These are phyloP conservation scores for Anguilla anguilla DNA, from an alignment of 2,797 vertebrate species.

Conservation along the genomic window DNA sequence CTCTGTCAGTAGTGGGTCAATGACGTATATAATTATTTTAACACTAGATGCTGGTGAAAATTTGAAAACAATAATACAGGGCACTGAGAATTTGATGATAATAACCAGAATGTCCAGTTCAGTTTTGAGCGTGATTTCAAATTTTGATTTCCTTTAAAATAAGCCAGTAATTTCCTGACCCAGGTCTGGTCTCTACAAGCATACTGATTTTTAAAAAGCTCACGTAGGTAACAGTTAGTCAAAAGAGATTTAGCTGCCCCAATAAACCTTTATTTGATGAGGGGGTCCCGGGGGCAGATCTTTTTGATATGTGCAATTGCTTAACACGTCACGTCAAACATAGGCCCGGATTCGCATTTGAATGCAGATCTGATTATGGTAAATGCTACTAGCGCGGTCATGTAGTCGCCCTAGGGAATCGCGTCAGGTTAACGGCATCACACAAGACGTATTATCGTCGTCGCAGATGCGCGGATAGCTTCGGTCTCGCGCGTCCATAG, in stretches of 20 bases:
- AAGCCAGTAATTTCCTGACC: not conserved
- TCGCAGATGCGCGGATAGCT: not conserved
- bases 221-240: not conserved
- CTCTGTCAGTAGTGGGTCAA: not conserved
- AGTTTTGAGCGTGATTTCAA: too few relatives aligned
- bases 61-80: too few relatives aligned
- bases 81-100: not conserved
- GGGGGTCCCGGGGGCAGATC: not conserved
- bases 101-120: not conserved
- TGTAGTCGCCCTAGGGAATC: not conserved
- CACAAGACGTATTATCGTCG: not conserved
- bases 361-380: slow-evolving; percentile 22
- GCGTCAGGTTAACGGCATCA: slow-evolving; percentile 4
- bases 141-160: not conserved
- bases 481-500: not conserved
- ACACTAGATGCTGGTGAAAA: too few relatives aligned
- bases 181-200: not conserved
- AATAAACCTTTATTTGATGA: not conserved
- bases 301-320: not conserved
- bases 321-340: not conserved
- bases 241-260: not conserved
- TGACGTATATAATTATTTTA: not conserved
- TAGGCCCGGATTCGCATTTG: not conserved
- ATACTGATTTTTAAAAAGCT: not conserved
- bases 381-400: not conserved